Base-by-base conservation (phyloP, 1,140 invertebrate genomes). In the Ostrea denselamellosa region DNA sequence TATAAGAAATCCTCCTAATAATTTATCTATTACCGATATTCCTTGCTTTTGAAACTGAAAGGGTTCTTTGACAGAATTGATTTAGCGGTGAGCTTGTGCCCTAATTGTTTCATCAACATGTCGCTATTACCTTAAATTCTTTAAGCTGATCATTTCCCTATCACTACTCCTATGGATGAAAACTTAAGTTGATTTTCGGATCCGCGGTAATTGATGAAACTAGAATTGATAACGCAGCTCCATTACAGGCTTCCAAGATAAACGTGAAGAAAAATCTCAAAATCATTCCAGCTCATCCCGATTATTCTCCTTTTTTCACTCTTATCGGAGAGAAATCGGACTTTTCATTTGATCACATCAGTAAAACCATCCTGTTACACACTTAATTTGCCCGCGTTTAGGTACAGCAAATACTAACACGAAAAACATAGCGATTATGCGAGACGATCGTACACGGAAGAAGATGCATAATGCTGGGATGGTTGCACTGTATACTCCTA, bases 101-200 rank as follows among this genome's bases (percentile, higher is more conserved):
- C 68, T 77, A 77, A 77, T 77, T 77, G 68, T 77, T 77, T 77
- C 68, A 77, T 77, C 68, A 77, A 77, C 68, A 77, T 34, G 68
- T 77, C 25, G 28, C 68, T 34, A 77, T 25, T 34, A 77, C 28
- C 12, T 12, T 28, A 25, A 77, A 25, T 25, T 25, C 68, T 77
- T 77, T 77, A 77, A 77, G 68, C 25, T 77, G 68, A 77, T 77
- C 68, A 77, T 77, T 77, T 77, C 25, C 68, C 68, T 28, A 77
- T 77, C 68, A 77, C 68, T 28, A 44, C 5, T 44, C 34, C 34
- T 44, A 77, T 77, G 68, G 68, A 77, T 34, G 22, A 77, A 77
- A 77, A 77, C 68, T 25, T 77, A 77, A 77, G 68, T 77, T 77
- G 68, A 77, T 77, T 77, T 77, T 77, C 68, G 28, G 28, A 77